These are phyloP conservation scores for Silurus glanis DNA, from an alignment of 2,113 vertebrate species.

Conservation along the genomic window DNA sequence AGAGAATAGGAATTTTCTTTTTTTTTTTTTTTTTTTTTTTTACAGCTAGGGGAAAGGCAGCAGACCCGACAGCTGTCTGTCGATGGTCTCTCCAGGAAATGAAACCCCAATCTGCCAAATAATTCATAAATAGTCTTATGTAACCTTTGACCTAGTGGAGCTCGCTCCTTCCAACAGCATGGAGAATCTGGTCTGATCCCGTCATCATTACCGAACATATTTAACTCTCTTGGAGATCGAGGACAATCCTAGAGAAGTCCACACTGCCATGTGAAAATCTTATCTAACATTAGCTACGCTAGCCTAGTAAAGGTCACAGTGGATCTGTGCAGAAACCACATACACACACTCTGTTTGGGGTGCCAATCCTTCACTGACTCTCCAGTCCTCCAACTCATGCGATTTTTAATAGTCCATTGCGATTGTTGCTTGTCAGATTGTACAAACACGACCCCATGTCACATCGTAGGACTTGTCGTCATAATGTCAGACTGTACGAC, in stretches of 20 bases:
- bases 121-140: constrained; percentile 72
- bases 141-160: constrained; percentile 71
- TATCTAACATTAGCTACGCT: background rate
- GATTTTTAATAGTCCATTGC: background rate
- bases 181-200: constrained; percentile 33
- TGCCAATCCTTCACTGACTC: background rate
- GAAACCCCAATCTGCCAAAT: constrained; percentile 70
- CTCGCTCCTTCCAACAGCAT: constrained; percentile 66
- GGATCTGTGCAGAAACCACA: too few species aligned
- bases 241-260: background rate
- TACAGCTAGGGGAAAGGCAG: constrained; percentile 59
- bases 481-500: too few species aligned
- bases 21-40: background rate
- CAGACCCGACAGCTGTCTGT: constrained; percentile 57
- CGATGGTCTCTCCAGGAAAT: constrained; percentile 71
- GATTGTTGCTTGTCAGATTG: too few species aligned
- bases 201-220: background rate
- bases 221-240: background rate
- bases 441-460: too few species aligned
- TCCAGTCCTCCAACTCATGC: background rate
- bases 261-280: background rate
- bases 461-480: too few species aligned
- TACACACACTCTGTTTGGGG: background rate
- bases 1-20: constrained; percentile 49
- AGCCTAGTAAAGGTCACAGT: background rate